Evolutionary conservation across 2,113 vertebrate genomes (phyloP), one percentile per base, ranked within the genome.

Genomic region (Craseonycteris thonglongyai): DNA sequence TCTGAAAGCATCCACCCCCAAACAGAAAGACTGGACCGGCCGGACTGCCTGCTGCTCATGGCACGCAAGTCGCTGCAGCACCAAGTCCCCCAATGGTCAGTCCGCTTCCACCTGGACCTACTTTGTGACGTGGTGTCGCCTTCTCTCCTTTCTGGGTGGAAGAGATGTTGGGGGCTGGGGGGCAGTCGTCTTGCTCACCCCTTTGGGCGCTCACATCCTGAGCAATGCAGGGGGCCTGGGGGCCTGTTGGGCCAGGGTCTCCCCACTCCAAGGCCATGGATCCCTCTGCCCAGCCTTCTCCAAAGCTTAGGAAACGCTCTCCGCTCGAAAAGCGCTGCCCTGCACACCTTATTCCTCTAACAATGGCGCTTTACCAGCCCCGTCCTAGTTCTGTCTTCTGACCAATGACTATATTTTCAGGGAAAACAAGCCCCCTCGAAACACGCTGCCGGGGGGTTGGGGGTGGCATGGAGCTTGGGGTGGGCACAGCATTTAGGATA

Each of bases 361-460:
- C 92, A 96, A 96, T 94, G 69, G 58, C 82, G 33, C 94, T 96
- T 92, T 91, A 96, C 96, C 59, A 93, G 82, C 74, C 49, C 65
- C 76, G 75, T 56, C 74, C 76, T 83, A 87, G 86, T 94, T 93
- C 94, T 95, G 66, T 95, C 63, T 86, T 92, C 15, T 63, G 93
- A 88, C 83, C 47, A 66, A 87, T 90, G 90, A 96, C 92, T 79
- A 3, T 91, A 83, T 93, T 92, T 93, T 80, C 89, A 9, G 21
- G 30, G 97, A 93, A 76, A 93, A 97, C 89, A 97, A 97, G 96
- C 97, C 30, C 74, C 66, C 84, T 80, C 72, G 82, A 19, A 49
- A 18, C 1, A 35, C 3, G 47, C n/a, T 4, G 91, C 95, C 40
- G n/a, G n/a, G n/a, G n/a, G n/a, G n/a, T n/a, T n/a, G n/a, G n/a